Evolutionary conservation across 2,797 vertebrate species (phyloP), one percentile per base, ranked within the genome.

Genomic region (Anguilla marmorata): DNA sequence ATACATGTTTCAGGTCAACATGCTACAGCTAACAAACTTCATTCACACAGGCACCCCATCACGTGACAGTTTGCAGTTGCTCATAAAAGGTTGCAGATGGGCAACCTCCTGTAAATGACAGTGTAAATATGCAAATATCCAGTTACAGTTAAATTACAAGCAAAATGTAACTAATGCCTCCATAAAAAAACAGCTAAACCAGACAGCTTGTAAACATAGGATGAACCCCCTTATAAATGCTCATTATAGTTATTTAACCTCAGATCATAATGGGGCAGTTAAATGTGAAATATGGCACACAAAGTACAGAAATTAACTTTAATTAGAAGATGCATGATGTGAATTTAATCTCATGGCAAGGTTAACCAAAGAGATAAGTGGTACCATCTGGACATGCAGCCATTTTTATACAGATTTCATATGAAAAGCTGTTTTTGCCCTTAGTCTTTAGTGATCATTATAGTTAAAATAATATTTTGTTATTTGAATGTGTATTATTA

Each of bases 301-400:
- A 37, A 33, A 76, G 48, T 85, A 84, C 33, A 50, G 83, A 85
- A 88, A 76, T 86, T 80, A 90, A 88, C 90, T 90, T 85, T 91
- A 93, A 93, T 93, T 93, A 86, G 85, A 91, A 89, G 87, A 89
- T 88, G 83, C 88, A 56, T 16, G 88, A 60, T 91, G 14, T 89
- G 82, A 86, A 88, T 90, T 91, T 91, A 91, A 92, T 94, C 92
- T 92, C 60, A 86, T 89, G 85, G 86, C 90, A 86, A 87, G 87
- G 87, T 90, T 91, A 89, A 89, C 88, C 80, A 89, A 90, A 86
- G 85, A 89, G 88, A 90, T 92, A 93, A 94, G 89, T 63, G 92
- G 89, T 93, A 90, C 92, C 92, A 92, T 92, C 93, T 91, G 91
- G 91, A 92, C 91, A 85, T 54, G 60, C 89, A 85, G 90, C 89